Conservation (phyloP, 2,113 vertebrate species). For the Vombatus ursinus region DNA sequence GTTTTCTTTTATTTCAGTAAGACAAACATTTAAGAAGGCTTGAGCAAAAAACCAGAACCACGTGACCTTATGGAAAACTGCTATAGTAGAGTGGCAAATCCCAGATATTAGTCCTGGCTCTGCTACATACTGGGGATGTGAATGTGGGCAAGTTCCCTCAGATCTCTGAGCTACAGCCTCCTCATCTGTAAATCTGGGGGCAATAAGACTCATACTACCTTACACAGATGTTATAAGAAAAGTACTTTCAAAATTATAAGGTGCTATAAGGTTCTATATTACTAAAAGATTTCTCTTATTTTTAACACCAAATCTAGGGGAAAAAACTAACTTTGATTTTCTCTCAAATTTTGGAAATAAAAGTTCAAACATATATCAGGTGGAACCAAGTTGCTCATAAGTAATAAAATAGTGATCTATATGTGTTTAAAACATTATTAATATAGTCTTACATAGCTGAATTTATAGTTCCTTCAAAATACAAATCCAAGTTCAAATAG, state of each 20-base stretch:
- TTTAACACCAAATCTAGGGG: conserved; percentile 33
- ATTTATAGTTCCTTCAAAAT: conserved; percentile 56
- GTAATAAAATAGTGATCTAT: conserved; percentile 16
- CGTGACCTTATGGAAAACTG: background rate
- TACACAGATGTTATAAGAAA: background rate
- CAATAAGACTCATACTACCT: background rate
- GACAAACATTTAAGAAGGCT: background rate
- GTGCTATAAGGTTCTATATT: background rate
- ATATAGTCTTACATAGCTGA: background rate
- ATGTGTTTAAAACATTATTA: conserved; percentile 35
- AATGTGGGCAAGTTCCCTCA: background rate
- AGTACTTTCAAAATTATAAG: background rate
- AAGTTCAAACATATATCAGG: background rate
- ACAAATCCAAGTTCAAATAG: conserved; percentile 30
- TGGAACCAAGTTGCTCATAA: background rate
- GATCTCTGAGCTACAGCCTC: background rate
- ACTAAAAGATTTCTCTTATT: background rate
- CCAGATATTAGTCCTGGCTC: background rate
- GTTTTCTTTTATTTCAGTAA: background rate
- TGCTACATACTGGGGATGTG: background rate
- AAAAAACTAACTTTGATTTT: conserved; percentile 17
- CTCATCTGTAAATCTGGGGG: background rate
- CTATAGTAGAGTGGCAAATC: background rate
- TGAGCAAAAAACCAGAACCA: background rate
- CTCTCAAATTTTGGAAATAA: conserved; percentile 24